phyloP scores from a whole-genome alignment of 1,140 invertebrate species.

The Bathynomus jamesi region DNA sequence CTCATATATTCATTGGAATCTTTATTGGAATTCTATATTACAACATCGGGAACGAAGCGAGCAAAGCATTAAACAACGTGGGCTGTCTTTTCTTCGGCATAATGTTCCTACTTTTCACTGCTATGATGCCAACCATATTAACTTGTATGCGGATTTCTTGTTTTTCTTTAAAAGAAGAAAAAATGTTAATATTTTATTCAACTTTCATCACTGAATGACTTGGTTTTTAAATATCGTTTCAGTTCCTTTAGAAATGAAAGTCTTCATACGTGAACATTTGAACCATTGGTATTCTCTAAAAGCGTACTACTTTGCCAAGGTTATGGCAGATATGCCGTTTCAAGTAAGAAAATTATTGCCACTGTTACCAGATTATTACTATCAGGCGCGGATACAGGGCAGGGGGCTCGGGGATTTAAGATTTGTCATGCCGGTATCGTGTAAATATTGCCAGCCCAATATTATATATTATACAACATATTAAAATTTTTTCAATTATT shows the following conservation, averaged over 20 bases:
- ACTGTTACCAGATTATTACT: background rate
- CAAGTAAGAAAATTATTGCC: slow-evolving; percentile 56
- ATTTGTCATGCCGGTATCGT: too few species aligned
- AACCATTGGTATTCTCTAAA: slow-evolving; percentile 98
- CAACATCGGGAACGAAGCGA: slow-evolving; percentile 83
- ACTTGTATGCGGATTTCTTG: slow-evolving; percentile 68
- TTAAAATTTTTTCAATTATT: too few species aligned
- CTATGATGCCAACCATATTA: slow-evolving; percentile 93
- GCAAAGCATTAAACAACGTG: slow-evolving; percentile 84
- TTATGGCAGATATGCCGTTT: slow-evolving; percentile 87
- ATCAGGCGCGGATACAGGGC: too few species aligned
- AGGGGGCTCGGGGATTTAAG: too few species aligned
- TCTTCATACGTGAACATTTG: slow-evolving; percentile 87
- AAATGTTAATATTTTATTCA: background rate
- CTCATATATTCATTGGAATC: slow-evolving; percentile 78
- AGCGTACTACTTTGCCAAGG: slow-evolving; percentile 91
- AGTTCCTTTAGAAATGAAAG: slow-evolving; percentile 92
- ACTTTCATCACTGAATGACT: background rate
- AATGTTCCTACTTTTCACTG: slow-evolving; percentile 90
- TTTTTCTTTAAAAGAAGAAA: too few species aligned
- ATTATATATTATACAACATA: too few species aligned
- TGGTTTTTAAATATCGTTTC: slow-evolving; percentile 40
- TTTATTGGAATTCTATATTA: slow-evolving; percentile 87
- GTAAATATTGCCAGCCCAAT: too few species aligned
- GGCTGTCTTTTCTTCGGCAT: slow-evolving; percentile 91